phyloP scores from a whole-genome alignment of 2,888 invertebrate genomes.

The Leptinotarsa tumamoca region DNA sequence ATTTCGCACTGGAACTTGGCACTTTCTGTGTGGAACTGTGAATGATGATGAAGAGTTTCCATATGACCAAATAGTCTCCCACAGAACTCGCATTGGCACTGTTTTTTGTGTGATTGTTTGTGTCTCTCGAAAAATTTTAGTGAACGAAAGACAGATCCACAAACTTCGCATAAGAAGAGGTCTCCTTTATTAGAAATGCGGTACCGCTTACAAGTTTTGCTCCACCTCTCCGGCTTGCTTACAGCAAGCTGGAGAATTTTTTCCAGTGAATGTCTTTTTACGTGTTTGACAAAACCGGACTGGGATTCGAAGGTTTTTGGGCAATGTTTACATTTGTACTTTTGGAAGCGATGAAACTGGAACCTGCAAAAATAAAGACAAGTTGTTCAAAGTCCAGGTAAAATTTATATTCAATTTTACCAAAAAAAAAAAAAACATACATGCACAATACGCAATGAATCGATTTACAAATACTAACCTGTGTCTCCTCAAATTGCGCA shows the following conservation, averaged over 20 bases:
- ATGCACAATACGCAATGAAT: too few species aligned
- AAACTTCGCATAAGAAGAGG: conserved; percentile 9
- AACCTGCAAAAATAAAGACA: not conserved
- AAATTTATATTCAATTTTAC: too few species aligned
- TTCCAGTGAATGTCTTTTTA: not conserved
- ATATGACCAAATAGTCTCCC: not conserved
- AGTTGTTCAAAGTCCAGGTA: too few species aligned
- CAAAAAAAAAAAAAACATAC: too few species aligned
- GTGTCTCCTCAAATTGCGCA: not conserved
- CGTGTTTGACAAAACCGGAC: not conserved
- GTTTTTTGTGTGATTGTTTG: not conserved
- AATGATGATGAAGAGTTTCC: not conserved
- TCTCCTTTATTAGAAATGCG: not conserved
- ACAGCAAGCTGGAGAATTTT: not conserved
- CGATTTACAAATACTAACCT: not conserved
- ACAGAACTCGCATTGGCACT: not conserved
- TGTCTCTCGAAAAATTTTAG: not conserved
- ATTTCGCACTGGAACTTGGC: conserved; percentile 6
- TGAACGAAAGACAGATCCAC: not conserved
- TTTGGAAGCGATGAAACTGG: not conserved
- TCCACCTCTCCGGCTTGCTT: not conserved
- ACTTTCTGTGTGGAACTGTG: not conserved
- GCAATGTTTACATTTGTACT: not conserved
- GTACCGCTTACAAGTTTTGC: too few species aligned
- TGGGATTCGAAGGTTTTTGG: not conserved